Conservation (phyloP, 2,797 vertebrate genomes). For the Heteromormyrus szaboi region DNA sequence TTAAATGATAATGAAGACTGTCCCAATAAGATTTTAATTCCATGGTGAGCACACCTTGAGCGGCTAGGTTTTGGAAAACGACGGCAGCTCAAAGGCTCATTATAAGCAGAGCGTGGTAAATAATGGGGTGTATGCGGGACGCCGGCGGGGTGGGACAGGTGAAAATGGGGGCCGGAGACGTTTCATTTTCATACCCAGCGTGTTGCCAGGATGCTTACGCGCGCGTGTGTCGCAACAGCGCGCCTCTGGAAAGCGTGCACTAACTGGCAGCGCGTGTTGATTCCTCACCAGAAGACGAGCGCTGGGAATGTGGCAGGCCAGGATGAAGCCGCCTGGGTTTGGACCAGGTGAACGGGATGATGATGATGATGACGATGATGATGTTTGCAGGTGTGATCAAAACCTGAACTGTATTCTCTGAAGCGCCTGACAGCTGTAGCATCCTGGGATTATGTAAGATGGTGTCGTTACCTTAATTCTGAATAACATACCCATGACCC, state of each 20-base stretch:
- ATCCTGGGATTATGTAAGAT: not conserved
- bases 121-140: not conserved
- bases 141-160: not conserved
- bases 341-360: not conserved
- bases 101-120: not conserved
- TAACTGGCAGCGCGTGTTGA: not conserved
- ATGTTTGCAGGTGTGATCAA: conserved; percentile 39
- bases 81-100: not conserved
- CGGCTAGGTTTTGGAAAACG: not conserved
- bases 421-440: not conserved
- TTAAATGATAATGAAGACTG: not conserved
- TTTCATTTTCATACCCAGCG: conserved; percentile 18
- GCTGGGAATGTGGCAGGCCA: not conserved
- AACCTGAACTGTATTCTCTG: conserved; percentile 30
- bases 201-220: not conserved
- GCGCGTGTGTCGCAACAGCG: not conserved
- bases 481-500: not conserved
- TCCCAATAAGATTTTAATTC: not conserved
- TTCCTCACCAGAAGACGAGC: not conserved
- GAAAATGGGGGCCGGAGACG: not conserved
- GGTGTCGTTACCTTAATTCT: not conserved
- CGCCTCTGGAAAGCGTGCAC: not conserved
- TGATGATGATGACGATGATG: not conserved
- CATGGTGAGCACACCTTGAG: not conserved
- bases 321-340: not conserved